These are phyloP conservation scores for Athene noctua DNA, from an alignment of 2,113 vertebrate genomes.

Conservation along the genomic window DNA sequence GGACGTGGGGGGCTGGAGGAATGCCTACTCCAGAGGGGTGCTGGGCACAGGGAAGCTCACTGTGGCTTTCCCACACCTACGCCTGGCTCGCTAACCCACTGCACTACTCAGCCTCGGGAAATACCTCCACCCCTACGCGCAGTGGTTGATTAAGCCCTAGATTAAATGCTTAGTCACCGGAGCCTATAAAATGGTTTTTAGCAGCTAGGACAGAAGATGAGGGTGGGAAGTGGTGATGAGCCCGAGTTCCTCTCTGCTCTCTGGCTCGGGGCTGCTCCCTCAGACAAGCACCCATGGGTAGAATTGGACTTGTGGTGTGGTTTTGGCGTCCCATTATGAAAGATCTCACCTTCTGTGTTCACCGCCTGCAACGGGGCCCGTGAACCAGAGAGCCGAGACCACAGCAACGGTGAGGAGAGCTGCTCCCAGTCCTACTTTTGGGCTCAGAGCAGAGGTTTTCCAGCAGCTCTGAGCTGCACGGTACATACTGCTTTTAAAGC, in stretches of 20 bases:
- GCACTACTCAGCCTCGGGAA: accelerated
- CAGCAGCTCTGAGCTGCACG: accelerated
- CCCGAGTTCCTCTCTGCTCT: not conserved
- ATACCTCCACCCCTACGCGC: accelerated
- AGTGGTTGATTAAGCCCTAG: not conserved
- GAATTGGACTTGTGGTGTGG: not conserved
- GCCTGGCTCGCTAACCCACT: not conserved
- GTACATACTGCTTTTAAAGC: not conserved
- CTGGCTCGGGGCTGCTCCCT: not conserved
- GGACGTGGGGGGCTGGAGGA: not conserved
- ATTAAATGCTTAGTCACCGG: not conserved
- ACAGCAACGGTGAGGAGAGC: accelerated
- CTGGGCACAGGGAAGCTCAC: not conserved
- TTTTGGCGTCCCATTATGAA: not conserved
- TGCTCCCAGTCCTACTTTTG: not conserved
- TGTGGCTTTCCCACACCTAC: not conserved
- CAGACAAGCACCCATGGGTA: accelerated
- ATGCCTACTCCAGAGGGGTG: no score
- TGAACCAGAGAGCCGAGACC: not conserved
- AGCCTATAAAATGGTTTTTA: not conserved
- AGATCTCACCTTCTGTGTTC: not conserved
- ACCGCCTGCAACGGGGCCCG: accelerated
- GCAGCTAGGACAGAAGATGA: not conserved
- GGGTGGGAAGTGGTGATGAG: not conserved
- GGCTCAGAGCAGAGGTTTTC: not conserved